Conservation (phyloP, 1,140 invertebrate genomes). For the Andrena cerasifolii region DNA sequence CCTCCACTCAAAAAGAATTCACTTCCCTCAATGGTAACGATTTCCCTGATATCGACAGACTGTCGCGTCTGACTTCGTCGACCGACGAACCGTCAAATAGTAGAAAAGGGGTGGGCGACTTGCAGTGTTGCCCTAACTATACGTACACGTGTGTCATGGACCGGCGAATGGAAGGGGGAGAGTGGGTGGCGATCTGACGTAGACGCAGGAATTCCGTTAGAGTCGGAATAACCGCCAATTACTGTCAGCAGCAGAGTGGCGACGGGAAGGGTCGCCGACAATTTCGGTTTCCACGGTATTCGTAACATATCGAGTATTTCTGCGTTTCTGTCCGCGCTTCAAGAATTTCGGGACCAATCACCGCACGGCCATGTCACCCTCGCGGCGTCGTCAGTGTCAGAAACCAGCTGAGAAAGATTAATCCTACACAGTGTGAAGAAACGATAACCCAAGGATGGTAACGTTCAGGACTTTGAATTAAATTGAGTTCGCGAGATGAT, state of each 20-base stretch:
- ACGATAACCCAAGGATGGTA: too few relatives aligned
- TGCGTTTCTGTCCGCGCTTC: constrained; percentile 33
- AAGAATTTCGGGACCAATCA: constrained; percentile 44
- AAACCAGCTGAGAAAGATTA: neutral
- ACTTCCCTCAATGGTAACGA: neutral
- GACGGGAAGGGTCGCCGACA: constrained; percentile 50
- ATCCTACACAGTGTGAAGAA: neutral
- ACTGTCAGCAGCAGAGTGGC: constrained; percentile 74
- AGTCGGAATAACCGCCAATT: constrained; percentile 76
- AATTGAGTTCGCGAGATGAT: too few relatives aligned
- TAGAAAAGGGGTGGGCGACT: neutral
- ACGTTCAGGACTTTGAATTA: too few relatives aligned
- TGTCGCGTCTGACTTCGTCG: constrained; percentile 8
- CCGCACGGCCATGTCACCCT: neutral
- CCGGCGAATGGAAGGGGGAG: constrained; percentile 44
- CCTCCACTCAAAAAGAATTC: neutral
- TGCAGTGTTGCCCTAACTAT: constrained; percentile 32
- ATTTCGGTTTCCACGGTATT: constrained; percentile 64
- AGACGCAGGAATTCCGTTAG: constrained; percentile 65
- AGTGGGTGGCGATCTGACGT: constrained; percentile 53
- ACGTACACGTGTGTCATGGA: constrained; percentile 21
- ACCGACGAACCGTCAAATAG: constrained; percentile 26
- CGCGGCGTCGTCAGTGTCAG: neutral
- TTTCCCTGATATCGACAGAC: constrained; percentile 18
- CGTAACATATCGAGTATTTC: constrained; percentile 57